These are phyloP conservation scores for Triplophysa siluroides DNA, from an alignment of 2,113 vertebrate genomes.

Conservation along the genomic window DNA sequence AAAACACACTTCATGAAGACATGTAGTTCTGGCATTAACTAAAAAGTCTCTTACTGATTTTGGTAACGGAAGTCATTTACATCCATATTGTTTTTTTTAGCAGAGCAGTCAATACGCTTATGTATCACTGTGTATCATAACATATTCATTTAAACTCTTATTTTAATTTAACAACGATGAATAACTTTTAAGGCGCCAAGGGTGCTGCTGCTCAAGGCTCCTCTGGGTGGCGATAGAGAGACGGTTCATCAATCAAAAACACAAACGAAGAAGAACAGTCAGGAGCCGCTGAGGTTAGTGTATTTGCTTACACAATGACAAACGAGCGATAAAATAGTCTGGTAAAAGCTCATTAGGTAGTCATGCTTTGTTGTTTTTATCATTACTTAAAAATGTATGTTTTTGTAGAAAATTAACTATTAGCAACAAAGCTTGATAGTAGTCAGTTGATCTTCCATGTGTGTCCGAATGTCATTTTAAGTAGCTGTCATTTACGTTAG, in stretches of 20 bases:
- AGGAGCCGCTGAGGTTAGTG: neutral
- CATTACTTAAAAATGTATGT: neutral
- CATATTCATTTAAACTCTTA: too few species aligned
- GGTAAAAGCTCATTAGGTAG: neutral
- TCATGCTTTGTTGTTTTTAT: neutral
- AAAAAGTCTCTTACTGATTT: too few species aligned
- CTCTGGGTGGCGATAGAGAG: constrained; percentile 2
- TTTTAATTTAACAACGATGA: too few species aligned
- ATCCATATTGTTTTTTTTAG: too few species aligned
- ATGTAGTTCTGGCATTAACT: too few species aligned
- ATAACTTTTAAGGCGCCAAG: too few species aligned
- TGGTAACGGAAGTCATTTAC: too few species aligned
- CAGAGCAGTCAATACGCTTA: too few species aligned
- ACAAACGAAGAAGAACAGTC: constrained; percentile 13
- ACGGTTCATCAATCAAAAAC: neutral
- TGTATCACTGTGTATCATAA: too few species aligned
- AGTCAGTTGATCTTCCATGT: neutral
- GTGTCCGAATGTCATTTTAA: neutral
- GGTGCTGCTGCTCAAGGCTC: neutral
- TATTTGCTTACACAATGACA: neutral
- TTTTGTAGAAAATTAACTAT: neutral
- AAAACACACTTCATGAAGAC: too few species aligned
- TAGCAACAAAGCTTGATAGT: neutral
- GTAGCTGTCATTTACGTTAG: neutral
- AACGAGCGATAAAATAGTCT: neutral